Base-by-base conservation (phyloP, 2,888 invertebrate species). In the Parthenolecanium corni region DNA sequence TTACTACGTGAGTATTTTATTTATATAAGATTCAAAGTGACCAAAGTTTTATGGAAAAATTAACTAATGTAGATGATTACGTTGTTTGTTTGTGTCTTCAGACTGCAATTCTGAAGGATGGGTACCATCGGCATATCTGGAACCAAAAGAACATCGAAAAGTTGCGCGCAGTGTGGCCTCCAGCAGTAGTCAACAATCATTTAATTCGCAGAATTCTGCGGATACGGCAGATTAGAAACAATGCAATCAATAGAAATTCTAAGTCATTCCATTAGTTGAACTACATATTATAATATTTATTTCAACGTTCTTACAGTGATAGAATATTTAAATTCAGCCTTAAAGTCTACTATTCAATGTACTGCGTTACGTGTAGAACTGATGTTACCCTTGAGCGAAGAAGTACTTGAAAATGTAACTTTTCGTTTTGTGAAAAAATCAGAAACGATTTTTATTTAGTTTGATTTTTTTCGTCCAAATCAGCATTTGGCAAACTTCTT, bases 71-170 rank as follows among this genome's bases (percentile, higher is more conserved):
- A 53, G 21, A n/a, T 36, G 21, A 16, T 36, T 53, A 16, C 9
- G n/a, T 4, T 31, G 5, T 31, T 40, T 2, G n/a, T 14, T 44
- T 20, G 6, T 20, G 46, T 44, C 20, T 16, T 75, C 75, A 76
- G 85, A 82, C 68, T 77, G 78, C 66, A 79, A 82, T 69, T 79
- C 83, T 71, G 90, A 90, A 76, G 93, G 93, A 68, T 95, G 94
- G 94, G 92, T 90, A 65, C 94, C 94, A 64, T 90, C 91, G 57
- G 90, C 91, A 36, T 94, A 92, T 77, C 79, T 94, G 75, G 90
- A 90, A 77, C 63, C 40, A 36, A 65, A 61, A 66, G 58, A 49
- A 44, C 47, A 20, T 49, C 62, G 31, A 52, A 66, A 46, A 65
- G 62, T 18, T 49, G 62, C 25, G 36, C 62, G 63, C n/a, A 63